Evolutionary conservation across 2,888 invertebrate genomes (phyloP).

Genomic region (Drosophila pegasa): DNA sequence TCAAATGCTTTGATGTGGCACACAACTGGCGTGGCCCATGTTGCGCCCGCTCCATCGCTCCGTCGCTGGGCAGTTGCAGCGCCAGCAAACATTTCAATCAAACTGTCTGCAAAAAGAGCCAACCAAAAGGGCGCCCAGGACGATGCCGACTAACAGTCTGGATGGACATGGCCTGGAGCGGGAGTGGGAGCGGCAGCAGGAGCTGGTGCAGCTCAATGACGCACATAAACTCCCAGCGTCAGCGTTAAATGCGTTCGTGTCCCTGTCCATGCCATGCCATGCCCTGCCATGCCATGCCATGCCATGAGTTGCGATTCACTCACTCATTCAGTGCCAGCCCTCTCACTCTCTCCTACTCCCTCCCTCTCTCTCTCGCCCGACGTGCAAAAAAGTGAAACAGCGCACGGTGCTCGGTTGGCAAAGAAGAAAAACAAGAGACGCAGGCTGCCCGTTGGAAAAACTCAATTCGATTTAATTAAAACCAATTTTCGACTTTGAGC

Average conservation of each 20-base stretch:
- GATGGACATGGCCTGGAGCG: background rate
- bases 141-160: constrained; percentile 28
- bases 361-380: constrained; percentile 12
- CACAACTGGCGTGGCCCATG: constrained; percentile 23
- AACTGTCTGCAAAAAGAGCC: constrained; percentile 55
- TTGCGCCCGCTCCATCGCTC: background rate
- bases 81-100: constrained; percentile 79
- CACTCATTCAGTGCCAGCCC: constrained; percentile 46
- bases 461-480: constrained; percentile 81
- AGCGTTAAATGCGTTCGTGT: constrained; percentile 77
- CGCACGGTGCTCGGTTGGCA: constrained; percentile 29
- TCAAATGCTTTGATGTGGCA: constrained; percentile 74
- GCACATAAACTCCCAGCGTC: constrained; percentile 74
- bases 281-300: constrained; percentile 55
- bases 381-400: constrained; percentile 52
- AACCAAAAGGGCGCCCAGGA: constrained; percentile 42
- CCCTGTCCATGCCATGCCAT: constrained; percentile 57
- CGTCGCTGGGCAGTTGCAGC: constrained; percentile 43
- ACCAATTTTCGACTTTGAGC: constrained; percentile 76
- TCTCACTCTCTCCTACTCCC: background rate
- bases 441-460: constrained; percentile 44
- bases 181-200: background rate
- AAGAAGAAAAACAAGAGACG: constrained; percentile 36
- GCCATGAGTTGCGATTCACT: constrained; percentile 75
- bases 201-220: constrained; percentile 58